phyloP scores from a whole-genome alignment of 2,888 invertebrate genomes.

The Latrodectus elegans region DNA sequence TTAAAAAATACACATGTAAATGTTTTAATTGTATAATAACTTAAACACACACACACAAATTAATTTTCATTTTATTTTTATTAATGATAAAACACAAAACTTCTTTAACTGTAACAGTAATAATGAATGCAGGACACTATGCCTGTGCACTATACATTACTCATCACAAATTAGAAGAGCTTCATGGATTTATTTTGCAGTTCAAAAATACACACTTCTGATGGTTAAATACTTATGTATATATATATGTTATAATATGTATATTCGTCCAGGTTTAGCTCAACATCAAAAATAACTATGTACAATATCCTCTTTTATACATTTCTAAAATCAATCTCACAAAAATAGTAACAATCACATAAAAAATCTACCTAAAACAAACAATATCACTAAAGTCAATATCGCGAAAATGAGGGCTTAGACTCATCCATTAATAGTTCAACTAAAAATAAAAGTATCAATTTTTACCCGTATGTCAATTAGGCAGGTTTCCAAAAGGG shows the following conservation, averaged over 20 bases:
- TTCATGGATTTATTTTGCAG: background rate
- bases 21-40: no score
- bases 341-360: slow-evolving; percentile 49
- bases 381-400: slow-evolving; percentile 4
- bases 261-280: background rate
- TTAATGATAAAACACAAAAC: no score
- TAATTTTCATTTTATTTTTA: no score
- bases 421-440: background rate
- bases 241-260: background rate
- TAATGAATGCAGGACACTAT: background rate
- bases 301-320: slow-evolving; percentile 39
- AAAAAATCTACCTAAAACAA: slow-evolving; percentile 41
- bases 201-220: background rate
- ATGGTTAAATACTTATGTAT: slow-evolving; percentile 5
- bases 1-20: no score
- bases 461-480: slow-evolving; percentile 36
- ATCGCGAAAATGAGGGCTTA: background rate
- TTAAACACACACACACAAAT: no score
- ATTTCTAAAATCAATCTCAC: slow-evolving; percentile 36
- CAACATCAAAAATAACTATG: slow-evolving; percentile 47
- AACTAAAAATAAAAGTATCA: slow-evolving; percentile 17
- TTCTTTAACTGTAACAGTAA: no score
- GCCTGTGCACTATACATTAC: background rate
- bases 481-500: background rate
- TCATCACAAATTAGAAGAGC: background rate